Percentiles rank a stretch among this genome's conserved stretches.
phyloP scores from a whole-genome alignment of 2,113 vertebrate species.

The Raja brachyura region DNA sequence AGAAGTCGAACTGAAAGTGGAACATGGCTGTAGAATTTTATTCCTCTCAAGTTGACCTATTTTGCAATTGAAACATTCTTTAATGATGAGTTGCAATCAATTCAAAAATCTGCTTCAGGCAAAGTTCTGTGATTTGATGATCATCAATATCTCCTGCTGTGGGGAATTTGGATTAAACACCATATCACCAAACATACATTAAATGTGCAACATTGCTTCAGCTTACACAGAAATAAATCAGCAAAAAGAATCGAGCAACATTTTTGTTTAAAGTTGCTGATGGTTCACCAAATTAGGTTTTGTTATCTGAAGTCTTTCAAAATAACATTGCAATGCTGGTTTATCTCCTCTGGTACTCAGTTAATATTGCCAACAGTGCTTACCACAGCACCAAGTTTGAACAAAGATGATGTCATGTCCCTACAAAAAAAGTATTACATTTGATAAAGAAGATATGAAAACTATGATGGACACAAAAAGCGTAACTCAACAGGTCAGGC shows the following conservation, averaged over 20 bases:
- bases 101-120: background rate
- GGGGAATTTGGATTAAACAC: background rate
- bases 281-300: background rate
- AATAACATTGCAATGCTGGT: background rate
- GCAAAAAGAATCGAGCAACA: background rate
- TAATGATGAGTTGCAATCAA: background rate
- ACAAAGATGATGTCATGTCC: background rate
- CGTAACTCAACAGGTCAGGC: no score
- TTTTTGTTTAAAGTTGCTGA: no score
- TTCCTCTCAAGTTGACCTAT: background rate
- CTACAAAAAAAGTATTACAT: background rate
- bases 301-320: background rate
- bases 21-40: background rate
- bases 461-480: no score
- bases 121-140: background rate
- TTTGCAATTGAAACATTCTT: background rate
- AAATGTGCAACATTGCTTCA: background rate
- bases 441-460: background rate
- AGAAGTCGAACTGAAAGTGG: background rate
- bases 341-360: no score
- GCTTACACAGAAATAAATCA: background rate
- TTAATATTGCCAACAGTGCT: no score
- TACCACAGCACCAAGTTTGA: no score
- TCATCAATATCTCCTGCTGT: background rate
- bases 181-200: background rate